Base-by-base conservation (phyloP, 2,797 vertebrate genomes). In the Nannoperca obscura region DNA sequence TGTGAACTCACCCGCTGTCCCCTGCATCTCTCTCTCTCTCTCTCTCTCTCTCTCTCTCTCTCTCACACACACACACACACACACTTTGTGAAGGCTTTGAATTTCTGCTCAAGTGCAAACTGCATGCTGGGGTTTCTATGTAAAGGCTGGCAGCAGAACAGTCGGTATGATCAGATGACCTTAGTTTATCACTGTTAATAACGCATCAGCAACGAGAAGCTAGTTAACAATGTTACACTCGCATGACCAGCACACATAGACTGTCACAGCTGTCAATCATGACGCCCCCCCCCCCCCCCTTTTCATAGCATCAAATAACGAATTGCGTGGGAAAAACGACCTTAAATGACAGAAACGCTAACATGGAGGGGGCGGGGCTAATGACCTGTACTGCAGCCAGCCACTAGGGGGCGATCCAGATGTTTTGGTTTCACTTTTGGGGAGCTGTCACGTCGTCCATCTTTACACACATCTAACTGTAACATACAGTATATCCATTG, bases 1-100 rank as follows among this genome's bases (percentile, higher is more conserved):
- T 67, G 9, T 75, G 61, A 82, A 59, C 22, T 63, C 52, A 34
- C 19, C 17, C 59, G 7, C 44, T 59, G 9, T 13, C 11, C n/a
- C 2, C 4, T 52, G 6, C 50, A 12, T 24, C 7, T 13, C 78
- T 46, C 72, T 38, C 57, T 54, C 71, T 63, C 36, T 36, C 72
- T 42, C 67, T 34, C 42, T 40, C 59, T 40, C 5, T 13, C n/a
- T 27, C 68, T 13, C 30, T n/a, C 65, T 34, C 36, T 46, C 69
- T 40, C 40, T 32, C 20, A 50, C 15, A 73, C 67, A 47, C 60
- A 62, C 20, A 52, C 32, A 47, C 27, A 55, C 34, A 46, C 44
- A 19, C 44, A 46, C 3, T 55, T 34, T 64, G 60, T 27, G 54
- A 50, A 54, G 32, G 62, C 44, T 24, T 24, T 22, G 63, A 46